Conservation (phyloP, 2,797 vertebrate genomes). For the Cynopterus sphinx region DNA sequence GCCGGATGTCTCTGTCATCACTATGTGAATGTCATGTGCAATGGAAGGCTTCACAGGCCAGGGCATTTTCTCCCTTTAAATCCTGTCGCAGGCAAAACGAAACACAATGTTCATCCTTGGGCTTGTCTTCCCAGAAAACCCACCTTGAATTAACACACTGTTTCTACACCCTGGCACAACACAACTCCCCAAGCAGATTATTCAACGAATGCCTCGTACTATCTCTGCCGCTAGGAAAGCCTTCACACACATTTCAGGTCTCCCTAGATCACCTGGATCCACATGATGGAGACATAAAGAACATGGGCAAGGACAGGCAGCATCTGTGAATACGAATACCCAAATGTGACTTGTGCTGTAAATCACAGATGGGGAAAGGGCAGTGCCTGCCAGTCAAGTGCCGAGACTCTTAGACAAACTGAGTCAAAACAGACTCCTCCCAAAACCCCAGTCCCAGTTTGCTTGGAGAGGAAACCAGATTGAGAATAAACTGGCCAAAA, state of each 20-base stretch:
- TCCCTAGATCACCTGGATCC: not conserved
- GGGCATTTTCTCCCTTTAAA: not conserved
- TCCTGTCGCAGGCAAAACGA: not conserved
- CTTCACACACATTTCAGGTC: not conserved
- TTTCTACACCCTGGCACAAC: not conserved
- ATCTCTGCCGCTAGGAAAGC: not conserved
- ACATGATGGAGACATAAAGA: not conserved
- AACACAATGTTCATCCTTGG: not conserved
- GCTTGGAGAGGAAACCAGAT: not conserved
- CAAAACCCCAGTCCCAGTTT: not conserved
- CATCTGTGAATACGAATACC: not conserved
- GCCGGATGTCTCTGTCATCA: not conserved
- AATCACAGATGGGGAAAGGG: not conserved
- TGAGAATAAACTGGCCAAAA: not conserved
- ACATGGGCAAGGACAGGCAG: not conserved
- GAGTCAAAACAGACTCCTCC: not conserved
- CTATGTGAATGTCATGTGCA: not conserved
- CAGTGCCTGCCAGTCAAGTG: not conserved
- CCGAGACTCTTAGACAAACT: not conserved
- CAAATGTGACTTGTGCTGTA: not conserved
- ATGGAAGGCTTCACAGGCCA: not conserved
- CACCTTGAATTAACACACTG: not conserved
- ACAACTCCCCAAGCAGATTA: not conserved
- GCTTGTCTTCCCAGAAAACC: not conserved
- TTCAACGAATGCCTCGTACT: not conserved